Evolutionary conservation across 2,797 vertebrate species (phyloP).

Genomic region (Triplophysa bombifrons): DNA sequence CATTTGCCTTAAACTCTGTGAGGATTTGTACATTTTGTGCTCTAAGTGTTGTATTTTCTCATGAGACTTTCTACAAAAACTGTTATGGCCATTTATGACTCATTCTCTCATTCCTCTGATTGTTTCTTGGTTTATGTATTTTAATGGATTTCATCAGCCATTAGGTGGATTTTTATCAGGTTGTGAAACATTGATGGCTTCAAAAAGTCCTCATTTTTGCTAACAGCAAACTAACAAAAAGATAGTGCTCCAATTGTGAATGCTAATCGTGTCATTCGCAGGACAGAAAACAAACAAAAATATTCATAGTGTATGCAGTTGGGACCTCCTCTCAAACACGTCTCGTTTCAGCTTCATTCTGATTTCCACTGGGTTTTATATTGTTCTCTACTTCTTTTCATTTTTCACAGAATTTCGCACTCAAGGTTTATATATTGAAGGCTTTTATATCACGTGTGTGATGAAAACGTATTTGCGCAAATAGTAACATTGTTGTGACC

Average conservation of each 20-base stretch:
- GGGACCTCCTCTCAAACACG: conserved; percentile 8
- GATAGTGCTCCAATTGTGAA: not conserved
- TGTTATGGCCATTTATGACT: conserved; percentile 10
- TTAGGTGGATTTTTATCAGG: conserved; percentile 1
- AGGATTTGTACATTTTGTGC: conserved; percentile 19
- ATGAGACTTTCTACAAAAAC: conserved; percentile 2
- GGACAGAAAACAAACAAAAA: not conserved
- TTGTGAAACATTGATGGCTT: not conserved
- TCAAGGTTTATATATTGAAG: not conserved
- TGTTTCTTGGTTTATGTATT: conserved; percentile 16
- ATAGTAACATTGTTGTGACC: not conserved
- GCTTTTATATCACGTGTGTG: not conserved
- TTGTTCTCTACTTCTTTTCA: not conserved
- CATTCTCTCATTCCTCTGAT: not conserved
- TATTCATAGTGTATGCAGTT: not conserved
- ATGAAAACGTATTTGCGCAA: not conserved
- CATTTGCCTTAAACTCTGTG: conserved; percentile 5
- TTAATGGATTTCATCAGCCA: not conserved
- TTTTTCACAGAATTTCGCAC: not conserved
- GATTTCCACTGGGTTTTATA: not conserved
- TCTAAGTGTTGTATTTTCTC: not conserved
- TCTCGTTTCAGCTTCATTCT: conserved; percentile 2
- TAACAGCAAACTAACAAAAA: not conserved
- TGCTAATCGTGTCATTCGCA: not conserved
- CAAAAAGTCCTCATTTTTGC: not conserved